Conservation (phyloP, 2,113 vertebrate species). For the Python bivittatus region DNA sequence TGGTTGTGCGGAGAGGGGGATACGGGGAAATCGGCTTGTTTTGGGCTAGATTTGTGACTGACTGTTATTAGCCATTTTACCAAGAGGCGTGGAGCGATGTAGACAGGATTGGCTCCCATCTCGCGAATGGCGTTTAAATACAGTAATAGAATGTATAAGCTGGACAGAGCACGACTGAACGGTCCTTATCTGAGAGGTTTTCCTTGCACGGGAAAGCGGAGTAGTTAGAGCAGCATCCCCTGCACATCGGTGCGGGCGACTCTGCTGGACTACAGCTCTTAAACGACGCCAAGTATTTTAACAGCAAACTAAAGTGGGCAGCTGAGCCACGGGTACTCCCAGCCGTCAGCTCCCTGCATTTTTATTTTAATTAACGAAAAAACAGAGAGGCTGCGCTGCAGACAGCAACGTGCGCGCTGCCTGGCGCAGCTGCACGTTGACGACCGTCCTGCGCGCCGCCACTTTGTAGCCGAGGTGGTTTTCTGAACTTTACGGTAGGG, state of each 20-base stretch:
- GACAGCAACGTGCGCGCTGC: neutral
- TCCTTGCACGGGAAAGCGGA: neutral
- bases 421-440: neutral
- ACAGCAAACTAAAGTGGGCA: neutral
- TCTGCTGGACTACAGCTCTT: neutral
- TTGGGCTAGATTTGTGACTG: neutral
- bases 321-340: too few relatives aligned
- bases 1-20: neutral
- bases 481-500: slow-evolving; percentile 68
- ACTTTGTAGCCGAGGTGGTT: slow-evolving; percentile 46
- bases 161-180: neutral
- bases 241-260: neutral
- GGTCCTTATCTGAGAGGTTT: neutral
- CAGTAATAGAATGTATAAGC: neutral
- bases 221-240: neutral
- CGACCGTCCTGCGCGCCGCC: neutral
- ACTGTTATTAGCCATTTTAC: neutral
- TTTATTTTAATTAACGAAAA: too few relatives aligned
- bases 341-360: too few relatives aligned
- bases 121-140: neutral
- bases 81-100: neutral
- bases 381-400: neutral
- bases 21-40: neutral
- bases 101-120: neutral
- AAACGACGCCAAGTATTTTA: neutral